Evolutionary conservation across 2,888 invertebrate species (phyloP).

Genomic region (Cantharis flavilabris): DNA sequence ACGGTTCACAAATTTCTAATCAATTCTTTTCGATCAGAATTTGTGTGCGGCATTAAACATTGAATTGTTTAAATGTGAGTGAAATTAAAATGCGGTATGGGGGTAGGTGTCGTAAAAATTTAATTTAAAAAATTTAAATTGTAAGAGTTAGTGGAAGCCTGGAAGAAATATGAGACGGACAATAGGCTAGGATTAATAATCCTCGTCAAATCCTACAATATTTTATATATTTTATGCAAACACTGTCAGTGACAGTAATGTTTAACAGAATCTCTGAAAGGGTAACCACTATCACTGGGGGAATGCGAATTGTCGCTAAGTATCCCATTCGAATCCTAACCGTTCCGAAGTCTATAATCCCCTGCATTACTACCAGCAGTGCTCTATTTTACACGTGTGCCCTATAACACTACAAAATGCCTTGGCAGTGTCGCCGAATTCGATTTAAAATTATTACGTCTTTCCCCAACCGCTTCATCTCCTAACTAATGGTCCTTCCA

Average conservation of each 20-base stretch:
- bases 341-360: constrained; percentile 51
- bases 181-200: constrained; percentile 33
- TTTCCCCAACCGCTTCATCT: constrained; percentile 21
- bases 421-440: constrained; percentile 27
- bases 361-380: constrained; percentile 47
- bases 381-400: constrained; percentile 40
- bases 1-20: constrained; percentile 51
- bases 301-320: constrained; percentile 57
- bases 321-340: constrained; percentile 51
- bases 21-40: constrained; percentile 47
- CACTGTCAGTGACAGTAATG: constrained; percentile 55
- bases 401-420: constrained; percentile 32
- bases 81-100: constrained; percentile 38
- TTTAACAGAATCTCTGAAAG: constrained; percentile 50
- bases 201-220: constrained; percentile 50
- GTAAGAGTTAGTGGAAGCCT: background rate
- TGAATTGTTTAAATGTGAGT: constrained; percentile 45
- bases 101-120: constrained; percentile 32
- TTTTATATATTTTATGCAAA: constrained; percentile 55
- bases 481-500: constrained; percentile 13
- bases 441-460: constrained; percentile 38
- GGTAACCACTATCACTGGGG: constrained; percentile 53
- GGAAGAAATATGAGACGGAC: constrained; percentile 9
- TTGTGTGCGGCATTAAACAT: constrained; percentile 44
- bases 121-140: constrained; percentile 29